Percentiles rank a stretch among this genome's conserved stretches.
Evolutionary conservation across 30 jellyfish, hydroid and myxozoan genomes (phyloP).

Genomic region (Hydractinia symbiolongicarpus): DNA sequence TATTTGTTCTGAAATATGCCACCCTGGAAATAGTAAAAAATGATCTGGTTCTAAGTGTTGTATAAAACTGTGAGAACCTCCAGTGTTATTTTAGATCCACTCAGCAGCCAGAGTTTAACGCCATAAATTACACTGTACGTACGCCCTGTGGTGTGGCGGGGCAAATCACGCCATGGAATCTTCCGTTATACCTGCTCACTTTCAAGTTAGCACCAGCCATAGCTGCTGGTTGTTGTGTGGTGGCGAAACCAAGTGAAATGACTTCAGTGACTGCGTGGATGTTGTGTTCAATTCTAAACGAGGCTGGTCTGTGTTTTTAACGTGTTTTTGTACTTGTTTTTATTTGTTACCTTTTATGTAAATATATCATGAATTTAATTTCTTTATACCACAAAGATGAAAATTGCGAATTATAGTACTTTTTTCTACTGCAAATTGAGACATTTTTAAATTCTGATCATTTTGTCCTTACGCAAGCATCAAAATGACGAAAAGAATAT

Average conservation of each 20-base stretch:
- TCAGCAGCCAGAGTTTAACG: conserved; percentile 53
- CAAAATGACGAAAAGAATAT: too few relatives aligned
- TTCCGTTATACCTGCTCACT: conserved; percentile 62
- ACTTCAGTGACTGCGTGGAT: conserved; percentile 91
- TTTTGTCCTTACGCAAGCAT: too few relatives aligned
- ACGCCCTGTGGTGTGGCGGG: conserved; percentile 77
- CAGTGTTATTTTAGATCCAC: conserved; percentile 42
- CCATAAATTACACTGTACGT: conserved; percentile 58
- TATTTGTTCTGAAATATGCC: too few relatives aligned
- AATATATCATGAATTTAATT: not conserved
- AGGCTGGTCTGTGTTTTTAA: conserved; percentile 46
- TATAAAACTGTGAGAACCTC: too few relatives aligned
- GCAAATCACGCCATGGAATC: conserved; percentile 82
- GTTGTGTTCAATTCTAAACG: conserved; percentile 48
- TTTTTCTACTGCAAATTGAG: too few relatives aligned
- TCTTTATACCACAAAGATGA: not conserved
- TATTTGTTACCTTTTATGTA: not conserved
- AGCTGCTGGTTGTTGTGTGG: conserved; percentile 77
- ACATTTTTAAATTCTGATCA: too few relatives aligned
- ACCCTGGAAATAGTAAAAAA: too few relatives aligned
- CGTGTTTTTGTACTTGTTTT: not conserved
- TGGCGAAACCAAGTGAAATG: conserved; percentile 83
- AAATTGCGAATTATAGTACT: too few relatives aligned
- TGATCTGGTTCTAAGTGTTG: too few relatives aligned
- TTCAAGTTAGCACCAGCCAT: conserved; percentile 86